phyloP scores from a whole-genome alignment of 1,140 invertebrate genomes.

The Diuraphis noxia region DNA sequence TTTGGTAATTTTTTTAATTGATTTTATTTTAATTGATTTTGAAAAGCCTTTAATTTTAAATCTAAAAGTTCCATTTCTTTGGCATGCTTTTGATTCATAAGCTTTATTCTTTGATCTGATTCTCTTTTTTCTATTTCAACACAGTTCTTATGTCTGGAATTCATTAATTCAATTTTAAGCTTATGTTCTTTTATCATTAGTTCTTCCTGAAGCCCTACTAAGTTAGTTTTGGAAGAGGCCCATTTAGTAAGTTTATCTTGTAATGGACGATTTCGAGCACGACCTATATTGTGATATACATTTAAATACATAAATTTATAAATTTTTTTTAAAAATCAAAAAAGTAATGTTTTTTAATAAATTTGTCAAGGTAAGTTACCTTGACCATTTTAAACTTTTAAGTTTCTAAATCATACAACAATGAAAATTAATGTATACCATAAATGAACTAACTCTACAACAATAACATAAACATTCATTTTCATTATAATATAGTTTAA shows the following conservation, averaged over 20 bases:
- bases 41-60: neutral
- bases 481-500: neutral
- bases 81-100: neutral
- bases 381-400: neutral
- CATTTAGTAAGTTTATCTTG: neutral
- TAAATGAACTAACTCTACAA: neutral
- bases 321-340: neutral
- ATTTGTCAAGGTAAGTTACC: neutral
- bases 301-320: no score
- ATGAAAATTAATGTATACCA: neutral
- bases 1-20: neutral
- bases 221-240: neutral
- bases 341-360: neutral
- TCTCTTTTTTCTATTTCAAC: neutral
- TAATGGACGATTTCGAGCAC: neutral
- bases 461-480: neutral
- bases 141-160: neutral
- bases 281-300: neutral
- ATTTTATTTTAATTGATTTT: neutral
- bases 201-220: neutral
- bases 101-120: neutral
- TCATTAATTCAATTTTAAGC: neutral
- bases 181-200: neutral
- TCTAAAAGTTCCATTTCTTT: slow-evolving; percentile 12
- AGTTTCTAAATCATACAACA: neutral